Percentiles rank a stretch among this genome's conserved stretches.
Conservation (phyloP, 37 sponge, comb jelly and placozoan species). For the Mnemiopsis leidyi region DNA sequence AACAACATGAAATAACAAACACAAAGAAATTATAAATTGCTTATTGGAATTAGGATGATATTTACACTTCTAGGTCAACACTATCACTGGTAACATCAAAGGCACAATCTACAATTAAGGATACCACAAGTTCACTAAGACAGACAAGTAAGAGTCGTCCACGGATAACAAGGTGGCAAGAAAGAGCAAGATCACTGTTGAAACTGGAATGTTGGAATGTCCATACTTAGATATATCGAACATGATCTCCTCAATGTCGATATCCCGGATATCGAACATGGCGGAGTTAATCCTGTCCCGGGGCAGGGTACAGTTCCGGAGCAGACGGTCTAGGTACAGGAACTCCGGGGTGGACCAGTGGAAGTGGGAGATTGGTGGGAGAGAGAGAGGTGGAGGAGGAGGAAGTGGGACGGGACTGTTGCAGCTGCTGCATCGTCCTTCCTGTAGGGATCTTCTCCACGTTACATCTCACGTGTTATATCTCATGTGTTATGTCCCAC, state of each 20-base stretch:
- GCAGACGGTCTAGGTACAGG: conserved; percentile 19
- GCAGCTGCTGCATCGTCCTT: neutral
- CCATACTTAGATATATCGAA: conserved; percentile 33
- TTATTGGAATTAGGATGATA: no score
- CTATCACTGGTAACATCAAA: no score
- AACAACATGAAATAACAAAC: no score
- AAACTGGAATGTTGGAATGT: no score
- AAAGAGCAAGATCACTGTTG: neutral
- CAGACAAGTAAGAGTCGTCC: no score
- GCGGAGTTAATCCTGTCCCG: conserved; percentile 12
- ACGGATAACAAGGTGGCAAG: no score
- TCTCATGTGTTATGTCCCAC: neutral
- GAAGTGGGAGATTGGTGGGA: neutral
- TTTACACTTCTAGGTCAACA: no score
- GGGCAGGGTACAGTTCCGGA: conserved; percentile 10
- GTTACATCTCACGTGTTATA: neutral
- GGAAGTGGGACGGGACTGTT: neutral
- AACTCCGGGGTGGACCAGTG: conserved; percentile 61
- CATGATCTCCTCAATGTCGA: neutral
- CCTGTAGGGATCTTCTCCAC: neutral
- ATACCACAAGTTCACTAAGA: no score
- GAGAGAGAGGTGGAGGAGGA: neutral
- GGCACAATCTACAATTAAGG: no score
- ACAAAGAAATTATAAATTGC: no score
- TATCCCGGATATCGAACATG: conserved; percentile 6